Base-by-base conservation (phyloP, 2,113 vertebrate genomes). In the Saguinus midas region DNA sequence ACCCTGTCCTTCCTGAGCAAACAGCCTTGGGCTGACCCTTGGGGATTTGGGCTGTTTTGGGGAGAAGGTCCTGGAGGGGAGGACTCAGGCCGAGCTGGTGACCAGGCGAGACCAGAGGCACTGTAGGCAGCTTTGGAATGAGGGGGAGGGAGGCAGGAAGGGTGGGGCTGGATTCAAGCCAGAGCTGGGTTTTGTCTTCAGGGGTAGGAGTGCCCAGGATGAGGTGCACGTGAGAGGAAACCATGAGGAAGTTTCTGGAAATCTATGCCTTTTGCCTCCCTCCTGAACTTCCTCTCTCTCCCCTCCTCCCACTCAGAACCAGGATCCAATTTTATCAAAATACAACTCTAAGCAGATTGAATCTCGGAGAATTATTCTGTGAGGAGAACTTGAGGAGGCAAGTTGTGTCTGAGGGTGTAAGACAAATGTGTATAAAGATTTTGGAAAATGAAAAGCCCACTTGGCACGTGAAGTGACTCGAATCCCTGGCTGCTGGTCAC, bases 191-290 rank as follows among this genome's bases (percentile, higher is more conserved):
- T 91, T 80, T 81, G 72, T 48, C 78, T 72, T 35, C 35, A 25
- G 43, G 23, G 55, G 29, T 61, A 25, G 64, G 82, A 61, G 13
- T 40, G 18, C 32, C 25, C 25, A 68, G 91, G 48, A 70, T 55
- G 32, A 73, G 43, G 17, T 20, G 11, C 21, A 43, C 1, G 1
- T 35, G 29, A 32, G 73, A 80, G 81, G 76, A 64, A 76, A n/a
- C 25, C 25, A 66, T n/a, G 57, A 97, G 88, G 88, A 93, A 88
- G 81, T 84, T 96, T 90, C 96, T 96, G 64, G 88, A 96, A 97
- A 94, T 88, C 85, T 94, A 57, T 52, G 70, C 21, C 70, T 92
- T 89, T 96, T 43, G 48, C 61, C 75, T 97, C 50, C 81, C 96
- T 95, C 64, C 80, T 94, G 86, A 97, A 94, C 84, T 94, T 96